Conservation (phyloP, 2,113 vertebrate species). For the Tragelaphus imberbis region DNA sequence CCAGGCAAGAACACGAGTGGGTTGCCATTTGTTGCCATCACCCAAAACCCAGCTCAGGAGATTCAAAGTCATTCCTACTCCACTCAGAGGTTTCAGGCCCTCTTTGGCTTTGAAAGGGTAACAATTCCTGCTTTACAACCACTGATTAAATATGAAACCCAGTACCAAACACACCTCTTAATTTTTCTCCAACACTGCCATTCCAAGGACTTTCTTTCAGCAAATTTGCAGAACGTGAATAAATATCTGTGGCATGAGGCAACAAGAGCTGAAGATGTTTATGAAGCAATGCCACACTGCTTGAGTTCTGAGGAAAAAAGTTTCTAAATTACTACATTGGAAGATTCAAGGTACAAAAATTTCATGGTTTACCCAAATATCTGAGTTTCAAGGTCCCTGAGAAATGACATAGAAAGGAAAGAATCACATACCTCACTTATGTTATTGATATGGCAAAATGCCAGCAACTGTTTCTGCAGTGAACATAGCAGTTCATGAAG, state of each 20-base stretch:
- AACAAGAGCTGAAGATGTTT: conserved; percentile 96
- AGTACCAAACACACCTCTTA: conserved; percentile 85
- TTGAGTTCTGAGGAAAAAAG: conserved; percentile 86
- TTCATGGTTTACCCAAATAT: conserved; percentile 30
- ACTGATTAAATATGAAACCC: conserved; percentile 37
- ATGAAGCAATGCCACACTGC: conserved; percentile 97
- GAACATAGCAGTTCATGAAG: conserved; percentile 97
- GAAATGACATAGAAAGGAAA: neutral
- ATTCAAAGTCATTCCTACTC: conserved; percentile 9
- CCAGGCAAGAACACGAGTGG: too few relatives aligned
- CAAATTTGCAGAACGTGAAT: conserved; percentile 90
- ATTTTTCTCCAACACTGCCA: conserved; percentile 91
- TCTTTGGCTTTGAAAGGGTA: conserved; percentile 13
- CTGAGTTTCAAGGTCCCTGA: conserved; percentile 1
- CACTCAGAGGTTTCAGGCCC: neutral
- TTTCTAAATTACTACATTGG: neutral
- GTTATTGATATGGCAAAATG: conserved; percentile 95
- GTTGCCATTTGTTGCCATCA: neutral
- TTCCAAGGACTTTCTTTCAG: conserved; percentile 97
- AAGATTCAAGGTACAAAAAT: conserved; percentile 34
- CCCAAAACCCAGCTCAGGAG: neutral
- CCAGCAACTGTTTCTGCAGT: conserved; percentile 95
- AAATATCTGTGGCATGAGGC: conserved; percentile 97
- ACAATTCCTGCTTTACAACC: neutral
- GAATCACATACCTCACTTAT: conserved; percentile 87